These are phyloP conservation scores for Liasis olivaceus DNA, from an alignment of 2,797 vertebrate species.

Conservation along the genomic window DNA sequence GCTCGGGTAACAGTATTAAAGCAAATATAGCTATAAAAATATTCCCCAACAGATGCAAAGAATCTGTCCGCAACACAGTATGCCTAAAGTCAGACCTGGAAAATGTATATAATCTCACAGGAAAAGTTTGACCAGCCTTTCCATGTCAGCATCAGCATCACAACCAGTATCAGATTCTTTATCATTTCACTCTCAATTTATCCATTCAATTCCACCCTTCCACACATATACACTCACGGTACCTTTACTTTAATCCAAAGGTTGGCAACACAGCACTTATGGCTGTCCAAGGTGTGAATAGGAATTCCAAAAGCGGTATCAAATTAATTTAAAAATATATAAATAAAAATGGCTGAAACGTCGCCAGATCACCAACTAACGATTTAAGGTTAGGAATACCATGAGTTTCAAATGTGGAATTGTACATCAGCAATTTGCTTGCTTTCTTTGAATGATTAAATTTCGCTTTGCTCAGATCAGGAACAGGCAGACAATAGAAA, in stretches of 20 bases:
- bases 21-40: background rate
- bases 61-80: no score
- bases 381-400: background rate
- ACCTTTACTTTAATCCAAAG: background rate
- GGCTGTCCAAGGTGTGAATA: background rate
- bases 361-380: background rate
- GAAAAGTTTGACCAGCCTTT: background rate
- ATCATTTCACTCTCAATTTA: background rate
- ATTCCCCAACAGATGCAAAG: background rate
- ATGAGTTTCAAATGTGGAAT: background rate
- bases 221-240: background rate
- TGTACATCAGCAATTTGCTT: background rate
- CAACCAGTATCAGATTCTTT: background rate
- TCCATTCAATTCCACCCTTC: background rate
- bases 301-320: background rate
- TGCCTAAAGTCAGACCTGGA: background rate
- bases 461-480: background rate
- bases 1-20: background rate
- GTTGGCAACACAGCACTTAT: background rate
- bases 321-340: background rate
- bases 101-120: background rate
- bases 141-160: background rate
- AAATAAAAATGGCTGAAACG: background rate
- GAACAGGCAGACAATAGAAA: background rate
- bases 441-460: background rate